Evolutionary conservation across 2,113 vertebrate genomes (phyloP).

Genomic region (Danionella cerebrum): DNA sequence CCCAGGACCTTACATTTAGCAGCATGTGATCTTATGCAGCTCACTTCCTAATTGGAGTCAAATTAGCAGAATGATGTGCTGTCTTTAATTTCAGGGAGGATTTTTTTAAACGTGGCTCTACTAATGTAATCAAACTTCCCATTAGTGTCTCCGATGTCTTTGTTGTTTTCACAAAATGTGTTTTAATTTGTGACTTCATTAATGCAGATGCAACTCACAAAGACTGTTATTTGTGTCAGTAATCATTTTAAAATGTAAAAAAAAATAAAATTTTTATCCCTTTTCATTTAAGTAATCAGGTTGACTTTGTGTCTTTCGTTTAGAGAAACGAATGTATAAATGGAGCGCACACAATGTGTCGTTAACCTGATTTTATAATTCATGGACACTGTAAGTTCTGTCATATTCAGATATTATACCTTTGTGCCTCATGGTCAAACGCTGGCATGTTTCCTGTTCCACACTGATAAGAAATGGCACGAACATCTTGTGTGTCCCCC

Average conservation of each 20-base stretch:
- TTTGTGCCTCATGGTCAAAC: background rate
- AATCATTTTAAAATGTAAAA: too few relatives aligned
- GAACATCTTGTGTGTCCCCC: background rate
- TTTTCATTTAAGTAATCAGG: too few relatives aligned
- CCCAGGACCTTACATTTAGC: constrained; percentile 78
- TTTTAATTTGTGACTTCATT: too few relatives aligned
- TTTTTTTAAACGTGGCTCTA: constrained; percentile 80
- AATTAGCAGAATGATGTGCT: constrained; percentile 88
- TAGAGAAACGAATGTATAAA: too few relatives aligned
- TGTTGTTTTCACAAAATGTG: constrained; percentile 58
- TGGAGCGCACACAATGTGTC: too few relatives aligned
- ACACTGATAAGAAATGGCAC: background rate
- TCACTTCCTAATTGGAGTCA: constrained; percentile 96
- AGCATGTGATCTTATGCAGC: constrained; percentile 85
- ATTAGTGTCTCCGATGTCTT: constrained; percentile 83
- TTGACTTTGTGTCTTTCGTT: too few relatives aligned
- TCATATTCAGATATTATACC: too few relatives aligned
- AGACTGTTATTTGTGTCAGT: too few relatives aligned
- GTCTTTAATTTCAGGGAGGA: constrained; percentile 89
- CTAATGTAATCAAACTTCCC: constrained; percentile 89
- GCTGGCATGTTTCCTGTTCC: background rate
- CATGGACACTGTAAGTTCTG: too few relatives aligned
- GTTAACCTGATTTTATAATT: too few relatives aligned
- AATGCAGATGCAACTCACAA: too few relatives aligned
- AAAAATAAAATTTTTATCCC: too few relatives aligned